Evolutionary conservation across 2,888 invertebrate genomes (phyloP), one percentile per base, ranked within the genome.

Genomic region (Aphelenchoides bicaudatus): DNA sequence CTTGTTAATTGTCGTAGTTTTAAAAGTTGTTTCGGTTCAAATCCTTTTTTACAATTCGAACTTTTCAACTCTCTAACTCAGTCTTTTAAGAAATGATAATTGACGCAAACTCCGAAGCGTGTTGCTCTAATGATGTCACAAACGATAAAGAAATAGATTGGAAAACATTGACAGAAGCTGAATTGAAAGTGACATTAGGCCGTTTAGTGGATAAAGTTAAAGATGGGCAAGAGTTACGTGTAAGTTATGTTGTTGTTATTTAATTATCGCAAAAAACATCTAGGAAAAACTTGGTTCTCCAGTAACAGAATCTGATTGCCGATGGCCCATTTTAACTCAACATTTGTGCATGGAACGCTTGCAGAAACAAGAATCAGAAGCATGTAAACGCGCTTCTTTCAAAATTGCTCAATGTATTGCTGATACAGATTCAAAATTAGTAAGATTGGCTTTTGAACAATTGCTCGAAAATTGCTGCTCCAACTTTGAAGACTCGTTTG

Each of bases 371-470:
- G 16, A 21, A 16, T n/a, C 37, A 6, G 2, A 34, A 31, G 38
- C 23, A 6, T n/a, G 13, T 10, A 21, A 30, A 13, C 52, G 52
- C n/a, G 37, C 4, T 8, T 51, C 52, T 3, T 51, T 2, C 2
- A 51, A 49, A 28, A 16, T 51, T n/a, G 52, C 52, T 1, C 21
- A 51, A 13, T 31, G 21, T 3, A n/a, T 51, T 10, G 8, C 19
- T 37, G n/a, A 27, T 2, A 2, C 39, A 23, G 52, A 38, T 30
- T 39, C 37, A 6, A n/a, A 51, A 30, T 19, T 38, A 2, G 31
- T 51, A n/a, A 21, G 28, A 6, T 37, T n/a, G 19, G 52, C 52
- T 19, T 51, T 51, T 28, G 16, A n/a, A 39, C n/a, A 51, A 19
- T 19, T 28, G 10, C 52, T 51, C 10, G 8, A 27, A 30, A 19